phyloP scores from a whole-genome alignment of 2,888 invertebrate species.

The Dione vanillae region DNA sequence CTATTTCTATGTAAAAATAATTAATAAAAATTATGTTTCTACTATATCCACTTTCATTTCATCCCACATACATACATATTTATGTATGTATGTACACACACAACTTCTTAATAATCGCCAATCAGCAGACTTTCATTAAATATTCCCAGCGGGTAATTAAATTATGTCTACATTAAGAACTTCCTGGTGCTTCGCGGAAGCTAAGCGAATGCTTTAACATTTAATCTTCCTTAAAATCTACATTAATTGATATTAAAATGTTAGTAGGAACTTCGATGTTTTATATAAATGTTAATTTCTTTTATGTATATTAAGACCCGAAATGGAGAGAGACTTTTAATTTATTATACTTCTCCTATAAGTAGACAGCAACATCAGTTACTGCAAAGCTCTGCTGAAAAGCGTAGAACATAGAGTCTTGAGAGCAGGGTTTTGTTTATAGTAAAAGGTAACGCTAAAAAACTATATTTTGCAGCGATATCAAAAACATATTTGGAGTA shows the following conservation, averaged over 20 bases:
- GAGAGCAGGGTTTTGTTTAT: background rate
- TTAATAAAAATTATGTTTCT: background rate
- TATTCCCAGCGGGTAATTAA: constrained; percentile 13
- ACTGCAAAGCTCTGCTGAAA: too few relatives aligned
- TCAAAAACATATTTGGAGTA: background rate
- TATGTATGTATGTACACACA: background rate
- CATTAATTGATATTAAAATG: constrained; percentile 7
- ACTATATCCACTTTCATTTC: background rate
- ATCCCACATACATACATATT: background rate
- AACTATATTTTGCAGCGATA: background rate
- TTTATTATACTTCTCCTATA: too few relatives aligned
- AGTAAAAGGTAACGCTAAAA: background rate
- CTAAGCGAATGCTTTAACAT: constrained; percentile 10
- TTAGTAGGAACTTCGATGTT: background rate
- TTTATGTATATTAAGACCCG: background rate
- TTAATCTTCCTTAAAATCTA: constrained; percentile 4
- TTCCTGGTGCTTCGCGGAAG: constrained; percentile 25
- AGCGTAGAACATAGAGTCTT: background rate
- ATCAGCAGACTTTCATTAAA: constrained; percentile 15
- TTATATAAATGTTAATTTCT: background rate
- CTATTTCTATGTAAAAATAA: too few relatives aligned
- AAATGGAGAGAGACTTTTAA: too few relatives aligned
- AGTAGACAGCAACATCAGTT: too few relatives aligned
- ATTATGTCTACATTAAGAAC: constrained; percentile 26
- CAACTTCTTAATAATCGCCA: constrained; percentile 10